Base-by-base conservation (phyloP, 30 jellyfish, hydroid and myxozoan genomes). In the Morbakka virulenta region DNA sequence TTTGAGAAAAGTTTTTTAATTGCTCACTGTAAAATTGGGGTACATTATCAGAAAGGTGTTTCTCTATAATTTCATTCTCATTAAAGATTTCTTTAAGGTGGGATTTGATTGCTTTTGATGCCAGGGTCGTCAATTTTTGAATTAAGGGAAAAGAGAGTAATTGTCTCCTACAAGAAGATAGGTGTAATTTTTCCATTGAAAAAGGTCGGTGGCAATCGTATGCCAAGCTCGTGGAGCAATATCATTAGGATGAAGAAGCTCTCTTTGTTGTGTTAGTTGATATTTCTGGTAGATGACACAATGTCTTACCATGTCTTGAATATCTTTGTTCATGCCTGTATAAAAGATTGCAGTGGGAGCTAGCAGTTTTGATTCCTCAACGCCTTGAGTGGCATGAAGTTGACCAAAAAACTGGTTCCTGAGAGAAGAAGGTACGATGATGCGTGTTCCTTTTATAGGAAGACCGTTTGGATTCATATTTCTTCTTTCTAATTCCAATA, bases 311-410 rank as follows among this genome's bases (percentile, higher is more conserved):
- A 74, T 28, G 22, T 74, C 86, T 25, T 32, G 25, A 22, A 69
- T 33, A 27, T 35, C 71, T 41, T 69, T 69, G 82, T 34, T 34
- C 1, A 69, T 69, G 69, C 75, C 75, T 2, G 49, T 52, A 67
- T 69, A 69, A 24, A 69, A 69, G 41, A 69, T 36, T 17, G 82
- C 82, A 35, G 82, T 69, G 22, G 50, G 2, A 2, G 82, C 82
- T 41, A 69, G 28, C 41, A 34, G 35, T 41, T 69, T 69, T 20
- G 82, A 11, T 32, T 28, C 35, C 78, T 66, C 69, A 1, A 66
- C 35, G n/a, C 78, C 66, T 30, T 66, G 78, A 36, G 82, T 69
- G 2, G 75, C 82, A 69, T 69, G 82, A 21, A 69, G 72, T 34
- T 47, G 75, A 22, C 49, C 49, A 3, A 69, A 49, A 69, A 66